Conservation (phyloP, 1,140 invertebrate genomes). For the Sitobion miscanthi region DNA sequence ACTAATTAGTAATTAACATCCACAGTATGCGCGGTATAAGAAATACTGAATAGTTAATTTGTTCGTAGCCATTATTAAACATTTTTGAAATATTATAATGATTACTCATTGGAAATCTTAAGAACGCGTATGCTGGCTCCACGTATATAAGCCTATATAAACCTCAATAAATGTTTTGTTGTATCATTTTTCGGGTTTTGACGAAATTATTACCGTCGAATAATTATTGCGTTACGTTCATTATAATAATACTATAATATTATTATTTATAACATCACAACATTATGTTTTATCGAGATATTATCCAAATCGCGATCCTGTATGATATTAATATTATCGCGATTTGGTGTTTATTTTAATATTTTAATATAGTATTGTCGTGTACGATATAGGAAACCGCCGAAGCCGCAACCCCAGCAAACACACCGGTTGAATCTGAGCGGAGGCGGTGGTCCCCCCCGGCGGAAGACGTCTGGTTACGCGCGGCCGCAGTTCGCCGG, state of each 20-base stretch:
- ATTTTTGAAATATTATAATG: background rate
- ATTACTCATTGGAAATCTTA: background rate
- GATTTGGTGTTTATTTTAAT: no score
- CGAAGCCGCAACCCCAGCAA: background rate
- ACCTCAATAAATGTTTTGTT: background rate
- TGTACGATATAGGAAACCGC: background rate
- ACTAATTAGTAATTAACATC: background rate
- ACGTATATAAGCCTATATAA: no score
- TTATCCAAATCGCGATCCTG: background rate
- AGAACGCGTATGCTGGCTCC: background rate
- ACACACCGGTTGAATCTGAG: constrained; percentile 35
- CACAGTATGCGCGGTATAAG: background rate
- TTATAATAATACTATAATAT: no score
- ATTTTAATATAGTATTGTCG: background rate
- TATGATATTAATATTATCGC: background rate
- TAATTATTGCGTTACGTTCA: background rate
- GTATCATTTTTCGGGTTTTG: background rate
- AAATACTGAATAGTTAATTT: background rate
- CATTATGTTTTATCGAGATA: background rate
- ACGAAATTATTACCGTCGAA: background rate
- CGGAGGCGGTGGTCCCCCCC: background rate
- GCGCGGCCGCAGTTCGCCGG: constrained; percentile 37
- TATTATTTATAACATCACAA: no score
- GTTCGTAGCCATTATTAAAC: background rate
- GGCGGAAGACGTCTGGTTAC: constrained; percentile 36